phyloP scores from a whole-genome alignment of 2,113 vertebrate genomes.

The Rattus rattus region DNA sequence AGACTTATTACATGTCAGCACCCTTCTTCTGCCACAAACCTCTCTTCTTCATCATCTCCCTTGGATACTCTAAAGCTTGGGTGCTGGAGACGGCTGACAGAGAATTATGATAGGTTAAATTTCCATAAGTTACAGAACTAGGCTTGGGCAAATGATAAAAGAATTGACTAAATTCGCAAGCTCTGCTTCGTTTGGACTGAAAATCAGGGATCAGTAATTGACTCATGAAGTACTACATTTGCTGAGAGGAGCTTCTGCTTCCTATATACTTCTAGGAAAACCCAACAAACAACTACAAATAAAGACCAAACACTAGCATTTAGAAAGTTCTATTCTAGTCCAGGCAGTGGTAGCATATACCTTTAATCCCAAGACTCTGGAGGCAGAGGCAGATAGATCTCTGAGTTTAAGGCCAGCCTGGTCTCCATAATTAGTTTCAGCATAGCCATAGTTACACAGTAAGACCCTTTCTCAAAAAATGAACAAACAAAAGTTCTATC shows the following conservation, averaged over 20 bases:
- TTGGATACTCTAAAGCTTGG: no score
- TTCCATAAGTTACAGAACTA: not conserved
- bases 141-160: slow-evolving; percentile 32
- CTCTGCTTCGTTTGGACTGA: slow-evolving; percentile 46
- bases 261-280: slow-evolving; percentile 39
- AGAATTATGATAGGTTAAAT: no score
- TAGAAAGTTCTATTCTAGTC: not conserved
- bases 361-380: not conserved
- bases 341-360: not conserved
- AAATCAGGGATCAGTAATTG: slow-evolving; percentile 35
- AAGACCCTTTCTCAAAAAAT: not conserved
- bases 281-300: not conserved
- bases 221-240: not conserved
- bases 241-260: slow-evolving; percentile 43
- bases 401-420: not conserved
- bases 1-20: no score
- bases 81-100: no score
- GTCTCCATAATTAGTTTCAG: not conserved
- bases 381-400: not conserved
- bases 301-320: not conserved
- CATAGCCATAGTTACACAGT: not conserved
- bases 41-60: no score
- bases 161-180: slow-evolving; percentile 12
- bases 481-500: not conserved
- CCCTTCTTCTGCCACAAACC: no score